These are phyloP conservation scores for Scomber scombrus DNA, from an alignment of 2,113 vertebrate genomes.

Conservation along the genomic window DNA sequence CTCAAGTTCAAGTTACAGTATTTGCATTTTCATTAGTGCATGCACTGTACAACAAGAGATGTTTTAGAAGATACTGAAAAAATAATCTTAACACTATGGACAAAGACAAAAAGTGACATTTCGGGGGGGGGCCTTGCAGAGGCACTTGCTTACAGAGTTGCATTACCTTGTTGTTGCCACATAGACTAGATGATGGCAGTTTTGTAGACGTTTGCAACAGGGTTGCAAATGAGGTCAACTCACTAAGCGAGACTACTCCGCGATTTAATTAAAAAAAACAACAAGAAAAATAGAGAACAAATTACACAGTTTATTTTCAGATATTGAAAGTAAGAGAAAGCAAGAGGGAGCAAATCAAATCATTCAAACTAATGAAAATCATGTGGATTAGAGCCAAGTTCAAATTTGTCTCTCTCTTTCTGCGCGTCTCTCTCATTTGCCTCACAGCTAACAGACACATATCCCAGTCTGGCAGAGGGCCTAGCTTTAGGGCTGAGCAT, in stretches of 20 bases:
- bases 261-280: neutral
- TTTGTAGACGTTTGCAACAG: conserved; percentile 25
- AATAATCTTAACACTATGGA: conserved; percentile 34
- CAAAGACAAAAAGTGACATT: neutral
- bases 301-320: conserved; percentile 33
- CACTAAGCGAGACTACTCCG: conserved; percentile 7
- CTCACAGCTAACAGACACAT: conserved; percentile 43
- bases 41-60: neutral
- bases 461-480: conserved; percentile 50
- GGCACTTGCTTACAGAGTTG: neutral
- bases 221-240: conserved; percentile 61
- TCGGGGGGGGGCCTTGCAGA: neutral
- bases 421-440: conserved; percentile 3
- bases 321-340: conserved; percentile 27
- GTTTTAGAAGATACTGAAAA: neutral
- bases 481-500: conserved; percentile 72
- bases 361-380: conserved; percentile 41
- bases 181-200: conserved; percentile 20
- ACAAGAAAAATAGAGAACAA: conserved; percentile 16
- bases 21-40: neutral
- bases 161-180: neutral
- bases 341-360: conserved; percentile 8
- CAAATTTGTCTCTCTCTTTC: neutral
- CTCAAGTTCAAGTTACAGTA: neutral
- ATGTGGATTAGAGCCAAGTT: conserved; percentile 33